Percentiles rank a stretch among this genome's conserved stretches.
Evolutionary conservation across 2,888 invertebrate genomes (phyloP).

Genomic region (Taenaris catops): DNA sequence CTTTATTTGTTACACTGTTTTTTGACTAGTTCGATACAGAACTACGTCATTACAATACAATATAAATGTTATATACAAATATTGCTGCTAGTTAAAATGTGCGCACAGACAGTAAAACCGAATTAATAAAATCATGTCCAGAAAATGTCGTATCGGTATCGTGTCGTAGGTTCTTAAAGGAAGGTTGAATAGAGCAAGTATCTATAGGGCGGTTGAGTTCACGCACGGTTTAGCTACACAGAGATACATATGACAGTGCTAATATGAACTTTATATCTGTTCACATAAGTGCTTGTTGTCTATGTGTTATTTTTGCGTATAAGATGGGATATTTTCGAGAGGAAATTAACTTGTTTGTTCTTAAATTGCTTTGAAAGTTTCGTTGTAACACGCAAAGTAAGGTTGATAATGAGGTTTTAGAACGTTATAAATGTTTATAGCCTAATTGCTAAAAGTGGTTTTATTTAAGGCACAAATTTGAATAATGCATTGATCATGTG

Average conservation of each 20-base stretch:
- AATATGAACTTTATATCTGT: slow-evolving; percentile 1
- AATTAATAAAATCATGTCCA: background rate
- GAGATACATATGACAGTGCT: background rate
- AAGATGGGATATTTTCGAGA: slow-evolving; percentile 9
- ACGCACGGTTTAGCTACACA: slow-evolving; percentile 12
- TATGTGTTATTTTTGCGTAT: background rate
- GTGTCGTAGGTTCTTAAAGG: background rate
- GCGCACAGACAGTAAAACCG: no score
- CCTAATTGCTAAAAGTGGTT: background rate
- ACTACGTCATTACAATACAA: no score
- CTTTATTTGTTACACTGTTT: no score
- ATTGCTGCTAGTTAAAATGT: no score
- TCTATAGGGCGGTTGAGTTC: slow-evolving; percentile 7
- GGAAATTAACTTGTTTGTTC: slow-evolving; percentile 18
- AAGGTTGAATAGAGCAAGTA: background rate
- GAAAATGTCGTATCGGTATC: background rate
- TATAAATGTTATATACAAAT: no score
- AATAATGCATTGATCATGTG: no score
- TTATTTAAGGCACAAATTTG: no score
- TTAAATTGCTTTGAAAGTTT: slow-evolving; percentile 14
- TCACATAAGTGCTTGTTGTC: background rate
- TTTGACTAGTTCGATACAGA: no score
- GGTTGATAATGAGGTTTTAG: slow-evolving; percentile 2
- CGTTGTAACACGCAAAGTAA: slow-evolving; percentile 10
- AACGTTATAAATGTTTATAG: background rate